Evolutionary conservation across 2,113 vertebrate genomes (phyloP).

Genomic region (Amblyopsis rosae): DNA sequence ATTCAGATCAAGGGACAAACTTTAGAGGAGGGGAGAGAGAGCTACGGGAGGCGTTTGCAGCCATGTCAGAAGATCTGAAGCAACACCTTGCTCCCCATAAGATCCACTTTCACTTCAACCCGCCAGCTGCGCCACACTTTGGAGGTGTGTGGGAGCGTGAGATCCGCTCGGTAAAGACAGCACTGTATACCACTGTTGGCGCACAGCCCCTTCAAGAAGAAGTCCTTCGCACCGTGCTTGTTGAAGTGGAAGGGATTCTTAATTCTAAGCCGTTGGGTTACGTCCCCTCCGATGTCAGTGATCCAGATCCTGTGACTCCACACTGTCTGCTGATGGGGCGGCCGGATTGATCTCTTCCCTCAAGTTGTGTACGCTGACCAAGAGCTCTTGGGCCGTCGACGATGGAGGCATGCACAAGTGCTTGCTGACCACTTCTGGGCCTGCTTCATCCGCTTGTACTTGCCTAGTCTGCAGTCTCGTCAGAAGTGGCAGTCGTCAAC

Average conservation of each 20-base stretch:
- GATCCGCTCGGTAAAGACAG: not conserved
- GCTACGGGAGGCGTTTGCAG: not conserved
- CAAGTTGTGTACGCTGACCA: not conserved
- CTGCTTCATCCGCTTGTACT: not conserved
- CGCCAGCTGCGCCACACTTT: not conserved
- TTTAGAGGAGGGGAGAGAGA: not conserved
- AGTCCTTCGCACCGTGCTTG: not conserved
- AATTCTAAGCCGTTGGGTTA: not conserved
- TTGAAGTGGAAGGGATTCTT: not conserved
- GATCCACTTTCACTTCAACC: not conserved
- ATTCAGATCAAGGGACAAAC: not conserved
- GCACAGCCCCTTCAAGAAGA: not conserved
- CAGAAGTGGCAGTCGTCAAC: not conserved
- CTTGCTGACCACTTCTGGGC: not conserved
- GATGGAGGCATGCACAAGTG: not conserved
- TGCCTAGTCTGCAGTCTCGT: not conserved
- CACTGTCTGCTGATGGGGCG: not conserved
- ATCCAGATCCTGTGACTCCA: conserved; percentile 5
- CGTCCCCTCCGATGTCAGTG: not conserved
- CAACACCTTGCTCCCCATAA: not conserved
- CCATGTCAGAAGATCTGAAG: not conserved
- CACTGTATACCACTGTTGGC: not conserved
- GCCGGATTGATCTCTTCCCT: not conserved
- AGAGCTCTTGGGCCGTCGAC: not conserved
- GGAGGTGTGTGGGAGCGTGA: not conserved